These are phyloP conservation scores for Phoenicopterus ruber DNA, from an alignment of 2,113 vertebrate genomes.

Conservation along the genomic window DNA sequence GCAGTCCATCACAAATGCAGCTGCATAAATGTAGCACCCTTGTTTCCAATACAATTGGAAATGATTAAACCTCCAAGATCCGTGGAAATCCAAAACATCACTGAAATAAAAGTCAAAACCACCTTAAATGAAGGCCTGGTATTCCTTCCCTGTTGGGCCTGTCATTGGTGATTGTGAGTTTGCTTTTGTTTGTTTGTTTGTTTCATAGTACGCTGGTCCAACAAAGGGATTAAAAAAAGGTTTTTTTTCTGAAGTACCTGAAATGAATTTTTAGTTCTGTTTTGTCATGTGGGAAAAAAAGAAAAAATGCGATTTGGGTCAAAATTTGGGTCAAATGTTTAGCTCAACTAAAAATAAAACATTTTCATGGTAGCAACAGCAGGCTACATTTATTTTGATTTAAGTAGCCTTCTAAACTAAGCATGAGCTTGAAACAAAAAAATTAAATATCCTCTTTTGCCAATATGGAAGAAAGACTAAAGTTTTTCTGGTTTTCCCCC, in stretches of 20 bases:
- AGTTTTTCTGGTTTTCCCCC: not conserved
- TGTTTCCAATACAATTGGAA: not conserved
- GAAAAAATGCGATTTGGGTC: not conserved
- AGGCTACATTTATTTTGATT: not conserved
- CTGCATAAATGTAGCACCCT: not conserved
- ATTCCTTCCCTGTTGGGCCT: not conserved
- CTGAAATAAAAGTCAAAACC: not conserved
- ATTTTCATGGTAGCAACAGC: not conserved
- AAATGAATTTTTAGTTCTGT: not conserved
- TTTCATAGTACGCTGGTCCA: not conserved
- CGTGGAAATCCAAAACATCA: not conserved
- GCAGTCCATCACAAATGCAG: not conserved
- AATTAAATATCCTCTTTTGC: not conserved
- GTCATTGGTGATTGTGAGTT: not conserved
- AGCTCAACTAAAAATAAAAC: not conserved
- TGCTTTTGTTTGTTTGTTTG: not conserved
- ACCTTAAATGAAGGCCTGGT: not conserved
- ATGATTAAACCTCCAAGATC: not conserved
- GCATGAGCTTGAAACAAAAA: not conserved
- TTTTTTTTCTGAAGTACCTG: not conserved
- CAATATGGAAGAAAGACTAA: not conserved
- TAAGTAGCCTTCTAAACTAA: not conserved
- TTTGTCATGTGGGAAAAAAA: not conserved
- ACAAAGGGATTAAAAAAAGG: not conserved
- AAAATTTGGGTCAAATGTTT: conserved; percentile 2